Evolutionary conservation across 2,797 vertebrate genomes (phyloP), one percentile per base, ranked within the genome.

Genomic region (Phoxinus dragarum): DNA sequence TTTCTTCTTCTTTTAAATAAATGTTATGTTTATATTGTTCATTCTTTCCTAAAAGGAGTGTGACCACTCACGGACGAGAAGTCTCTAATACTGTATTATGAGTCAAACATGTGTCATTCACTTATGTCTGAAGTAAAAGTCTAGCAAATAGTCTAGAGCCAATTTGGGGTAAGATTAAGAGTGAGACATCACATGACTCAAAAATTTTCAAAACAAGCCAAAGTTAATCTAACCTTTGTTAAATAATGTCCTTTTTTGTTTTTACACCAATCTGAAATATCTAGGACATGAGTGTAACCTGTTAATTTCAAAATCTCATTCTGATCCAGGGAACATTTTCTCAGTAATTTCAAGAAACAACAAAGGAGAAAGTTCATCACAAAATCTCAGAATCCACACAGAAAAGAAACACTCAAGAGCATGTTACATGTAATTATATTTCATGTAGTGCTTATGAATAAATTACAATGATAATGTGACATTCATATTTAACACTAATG

Each of bases 381-480:
- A 10, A 59, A 19, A 31, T 40, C 19, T 21, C 38, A 47, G 12
- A 49, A 44, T 42, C 69, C 59, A 49, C 49, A 69, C 12, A 1
- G 4, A 80, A 80, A 64, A 52, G 21, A 83, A 81, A 27, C 71
- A 78, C 81, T 12, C n/a, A 81, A 75, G 38, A 44, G 52, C 19
- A 84, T 56, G 69, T 85, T 79, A 68, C 74, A 81, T 52, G 47
- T 75, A 34, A 77, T 40, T 59, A 38, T 86, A 82, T 81, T 56
- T 86, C 40, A 86, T 72, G 73, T 73, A 64, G 52, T 80, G 71
- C 74, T 88, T 87, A 87, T 86, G 81, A 88, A 90, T 90, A 88
- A 90, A 82, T 90, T 90, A 90, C 73, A 84, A 84, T 82, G 64
- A 84, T 84, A 83, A 87, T 64, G 87, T 69, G 85, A 86, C 86